Base-by-base conservation (phyloP, 2,797 vertebrate species). In the Gambusia yucatana region DNA sequence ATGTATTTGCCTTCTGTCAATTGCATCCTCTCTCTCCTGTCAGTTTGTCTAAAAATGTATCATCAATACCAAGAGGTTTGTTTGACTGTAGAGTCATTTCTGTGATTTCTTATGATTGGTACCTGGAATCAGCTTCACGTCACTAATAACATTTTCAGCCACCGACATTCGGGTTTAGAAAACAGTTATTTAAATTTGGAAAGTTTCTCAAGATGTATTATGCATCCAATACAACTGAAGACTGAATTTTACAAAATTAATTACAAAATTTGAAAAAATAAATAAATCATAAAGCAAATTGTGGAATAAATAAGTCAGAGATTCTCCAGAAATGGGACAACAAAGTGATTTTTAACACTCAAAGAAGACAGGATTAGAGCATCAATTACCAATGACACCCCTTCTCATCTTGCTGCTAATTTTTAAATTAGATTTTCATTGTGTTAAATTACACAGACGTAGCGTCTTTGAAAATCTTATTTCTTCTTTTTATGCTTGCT, bases 371-470 rank as follows among this genome's bases (percentile, higher is more conserved):
- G 55, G 55, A 59, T 59, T n/a, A 59, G 55, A 59, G 25, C 55
- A 69, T 16, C 80, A 55, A 10, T n/a, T n/a, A 55, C 82, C 81
- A 76, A 83, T 80, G 78, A 43, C 77, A 52, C 16, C 7, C 72
- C 73, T 82, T 13, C 10, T 46, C 14, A 44, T 46, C 25, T 16
- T 61, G n/a, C n/a, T 30, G 33, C 28, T 13, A 11, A 11, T 44
- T 59, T 59, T 30, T 70, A n/a, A 16, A 25, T 13, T n/a, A 28
- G 22, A 16, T 44, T 71, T 71, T 47, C 16, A 14, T 47, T 44
- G 1, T 70, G 43, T 14, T 44, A 30, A 70, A 79, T 79, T 61
- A 43, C 61, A 78, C 70, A 74, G 16, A 39, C 6, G 5, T 30
- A 70, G 48, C 28, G 8, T 4, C 39, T 43, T 11, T 50, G 8